Evolutionary conservation across 2,797 vertebrate species (phyloP).

Genomic region (Clamator glandarius): DNA sequence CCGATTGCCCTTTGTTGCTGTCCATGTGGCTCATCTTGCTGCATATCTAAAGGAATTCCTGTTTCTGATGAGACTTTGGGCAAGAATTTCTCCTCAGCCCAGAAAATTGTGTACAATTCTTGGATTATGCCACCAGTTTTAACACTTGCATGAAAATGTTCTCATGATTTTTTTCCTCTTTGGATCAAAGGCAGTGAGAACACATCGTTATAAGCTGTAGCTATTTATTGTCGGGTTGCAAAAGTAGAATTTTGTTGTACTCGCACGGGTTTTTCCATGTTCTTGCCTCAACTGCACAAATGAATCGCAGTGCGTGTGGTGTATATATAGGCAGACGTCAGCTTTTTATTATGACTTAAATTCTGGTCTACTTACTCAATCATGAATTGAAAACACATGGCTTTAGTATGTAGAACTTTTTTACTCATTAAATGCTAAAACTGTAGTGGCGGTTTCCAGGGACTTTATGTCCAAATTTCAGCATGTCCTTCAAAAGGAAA

Average conservation of each 20-base stretch:
- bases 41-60: background rate
- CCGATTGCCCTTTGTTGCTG: background rate
- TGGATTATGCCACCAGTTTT: background rate
- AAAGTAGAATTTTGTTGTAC: background rate
- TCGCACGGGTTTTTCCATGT: background rate
- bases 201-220: background rate
- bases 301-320: background rate
- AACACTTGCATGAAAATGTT: background rate
- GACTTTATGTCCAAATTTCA: constrained; percentile 1
- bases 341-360: constrained; percentile 43
- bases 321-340: background rate
- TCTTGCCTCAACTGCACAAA: background rate
- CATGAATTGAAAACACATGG: constrained; percentile 59
- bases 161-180: background rate
- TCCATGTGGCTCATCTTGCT: background rate
- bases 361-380: background rate
- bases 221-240: background rate
- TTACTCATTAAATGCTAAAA: background rate
- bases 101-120: background rate
- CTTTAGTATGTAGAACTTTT: background rate
- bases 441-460: background rate
- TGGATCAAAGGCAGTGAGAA: constrained; percentile 6
- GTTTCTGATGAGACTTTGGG: background rate
- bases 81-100: background rate
- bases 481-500: background rate